Conservation (phyloP, 2,113 vertebrate species). For the Felis chaus region DNA sequence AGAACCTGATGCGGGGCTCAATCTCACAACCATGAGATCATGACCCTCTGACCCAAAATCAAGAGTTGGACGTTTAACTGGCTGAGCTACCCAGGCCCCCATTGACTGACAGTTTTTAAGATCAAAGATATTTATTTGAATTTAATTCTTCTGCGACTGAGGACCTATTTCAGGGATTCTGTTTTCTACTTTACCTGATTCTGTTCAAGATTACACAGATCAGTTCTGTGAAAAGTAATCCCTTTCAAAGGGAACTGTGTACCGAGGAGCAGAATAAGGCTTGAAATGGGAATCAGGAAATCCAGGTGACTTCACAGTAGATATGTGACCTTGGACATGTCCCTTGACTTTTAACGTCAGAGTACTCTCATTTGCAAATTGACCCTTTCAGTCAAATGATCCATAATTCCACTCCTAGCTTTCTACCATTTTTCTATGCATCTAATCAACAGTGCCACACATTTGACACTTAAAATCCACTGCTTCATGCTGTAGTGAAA, state of each 20-base stretch:
- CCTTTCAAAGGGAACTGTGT: not conserved
- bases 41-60: too few relatives aligned
- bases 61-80: too few relatives aligned
- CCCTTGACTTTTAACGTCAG: not conserved
- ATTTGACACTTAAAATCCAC: not conserved
- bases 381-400: not conserved
- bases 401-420: not conserved
- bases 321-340: not conserved
- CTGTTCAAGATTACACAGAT: not conserved
- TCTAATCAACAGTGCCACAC: not conserved
- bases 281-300: not conserved
- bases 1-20: too few relatives aligned
- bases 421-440: not conserved
- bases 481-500: not conserved
- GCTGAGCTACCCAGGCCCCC: too few relatives aligned
- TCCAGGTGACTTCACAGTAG: not conserved
- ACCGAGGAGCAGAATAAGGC: not conserved
- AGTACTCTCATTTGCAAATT: not conserved
- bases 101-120: not conserved
- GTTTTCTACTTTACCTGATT: not conserved
- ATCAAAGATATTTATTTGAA: not conserved
- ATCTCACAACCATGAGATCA: too few relatives aligned
- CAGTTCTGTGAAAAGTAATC: not conserved
- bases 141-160: slow-evolving; percentile 12
- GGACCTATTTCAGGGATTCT: not conserved